These are phyloP conservation scores for Enteromius treurensis DNA, from an alignment of 2,797 vertebrate species.

Conservation along the genomic window DNA sequence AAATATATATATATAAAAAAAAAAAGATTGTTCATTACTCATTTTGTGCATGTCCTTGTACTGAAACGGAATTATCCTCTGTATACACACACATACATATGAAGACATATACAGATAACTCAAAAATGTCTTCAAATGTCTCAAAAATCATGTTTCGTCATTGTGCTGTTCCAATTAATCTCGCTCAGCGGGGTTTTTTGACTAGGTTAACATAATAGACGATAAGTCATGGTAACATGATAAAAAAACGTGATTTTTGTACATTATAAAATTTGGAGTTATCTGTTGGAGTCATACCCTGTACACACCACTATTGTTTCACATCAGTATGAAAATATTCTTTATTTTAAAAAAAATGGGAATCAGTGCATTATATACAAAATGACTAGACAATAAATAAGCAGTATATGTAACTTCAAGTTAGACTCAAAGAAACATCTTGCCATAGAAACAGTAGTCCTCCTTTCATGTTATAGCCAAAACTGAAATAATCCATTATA, in stretches of 20 bases:
- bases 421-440: not conserved
- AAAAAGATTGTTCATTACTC: not conserved
- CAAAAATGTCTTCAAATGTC: no score
- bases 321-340: conserved; percentile 5
- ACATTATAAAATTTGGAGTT: no score
- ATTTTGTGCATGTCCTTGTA: not conserved
- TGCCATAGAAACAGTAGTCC: not conserved
- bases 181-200: no score
- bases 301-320: not conserved
- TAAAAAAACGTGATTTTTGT: no score
- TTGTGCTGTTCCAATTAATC: no score
- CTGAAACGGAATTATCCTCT: not conserved
- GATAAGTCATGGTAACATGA: no score
- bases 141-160: no score
- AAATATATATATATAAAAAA: not conserved
- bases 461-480: not conserved
- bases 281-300: no score
- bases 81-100: not conserved
- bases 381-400: conserved; percentile 14
- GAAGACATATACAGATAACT: no score
- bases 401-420: not conserved
- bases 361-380: conserved; percentile 14
- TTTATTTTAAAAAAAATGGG: not conserved
- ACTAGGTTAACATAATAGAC: no score
- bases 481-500: conserved; percentile 69